phyloP scores from a whole-genome alignment of 2,113 vertebrate species.

The Microcebus murinus region DNA sequence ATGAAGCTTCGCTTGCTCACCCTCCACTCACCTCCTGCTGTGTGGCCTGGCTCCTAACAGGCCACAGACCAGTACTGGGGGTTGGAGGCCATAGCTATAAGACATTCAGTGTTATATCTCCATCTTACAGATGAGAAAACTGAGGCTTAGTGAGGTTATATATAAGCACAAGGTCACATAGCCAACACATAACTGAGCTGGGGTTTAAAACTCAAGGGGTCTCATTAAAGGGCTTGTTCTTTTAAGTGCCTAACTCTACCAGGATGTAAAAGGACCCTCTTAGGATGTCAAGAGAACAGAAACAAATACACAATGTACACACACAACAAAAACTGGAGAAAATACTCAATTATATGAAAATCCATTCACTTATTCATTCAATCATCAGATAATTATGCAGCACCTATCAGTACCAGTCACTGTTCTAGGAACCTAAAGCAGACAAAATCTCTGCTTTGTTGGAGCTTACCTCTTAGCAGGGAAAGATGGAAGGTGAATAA shows the following conservation, averaged over 20 bases:
- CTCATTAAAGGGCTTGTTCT: not conserved
- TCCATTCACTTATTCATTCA: not conserved
- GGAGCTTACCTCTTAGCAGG: not conserved
- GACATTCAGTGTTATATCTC: not conserved
- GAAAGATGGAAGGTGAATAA: not conserved
- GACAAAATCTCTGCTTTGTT: not conserved
- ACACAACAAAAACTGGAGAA: not conserved
- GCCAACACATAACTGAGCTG: not conserved
- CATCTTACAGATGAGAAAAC: not conserved
- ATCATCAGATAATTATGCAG: not conserved
- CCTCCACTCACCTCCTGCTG: too few species aligned
- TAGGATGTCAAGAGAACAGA: not conserved
- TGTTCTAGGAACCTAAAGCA: not conserved
- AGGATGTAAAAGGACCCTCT: not conserved
- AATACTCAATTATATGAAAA: not conserved
- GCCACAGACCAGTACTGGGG: too few species aligned
- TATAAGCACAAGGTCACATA: not conserved
- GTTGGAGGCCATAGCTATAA: not conserved
- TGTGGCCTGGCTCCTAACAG: too few species aligned
- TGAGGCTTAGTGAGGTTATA: not conserved
- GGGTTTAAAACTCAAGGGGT: not conserved
- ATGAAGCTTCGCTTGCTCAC: too few species aligned
- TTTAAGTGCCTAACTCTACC: not conserved
- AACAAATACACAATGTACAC: not conserved
- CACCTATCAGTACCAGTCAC: not conserved